Percentiles rank a stretch among this genome's conserved stretches.
Evolutionary conservation across 2,113 vertebrate species (phyloP).

Genomic region (Mesitornis unicolor): DNA sequence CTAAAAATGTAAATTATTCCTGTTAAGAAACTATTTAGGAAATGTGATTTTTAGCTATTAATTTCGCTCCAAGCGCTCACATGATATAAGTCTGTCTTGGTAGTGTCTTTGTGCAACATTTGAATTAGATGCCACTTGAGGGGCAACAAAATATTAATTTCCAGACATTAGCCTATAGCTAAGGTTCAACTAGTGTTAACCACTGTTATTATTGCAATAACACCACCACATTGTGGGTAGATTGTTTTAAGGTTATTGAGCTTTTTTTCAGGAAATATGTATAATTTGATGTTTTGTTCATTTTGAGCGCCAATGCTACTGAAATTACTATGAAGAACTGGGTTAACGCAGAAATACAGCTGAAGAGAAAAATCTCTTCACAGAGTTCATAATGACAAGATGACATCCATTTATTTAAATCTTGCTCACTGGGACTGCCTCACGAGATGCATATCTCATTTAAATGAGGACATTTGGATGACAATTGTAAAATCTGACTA

Average conservation of each 20-base stretch:
- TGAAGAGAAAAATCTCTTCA: neutral
- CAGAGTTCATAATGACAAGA: neutral
- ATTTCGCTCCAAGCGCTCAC: neutral
- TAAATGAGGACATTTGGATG: conserved; percentile 12
- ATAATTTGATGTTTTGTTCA: neutral
- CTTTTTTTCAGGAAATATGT: neutral
- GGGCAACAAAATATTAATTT: neutral
- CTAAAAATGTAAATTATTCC: conserved; percentile 54
- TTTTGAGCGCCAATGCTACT: neutral
- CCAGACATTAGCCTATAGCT: neutral
- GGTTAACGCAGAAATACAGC: neutral
- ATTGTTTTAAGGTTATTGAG: neutral
- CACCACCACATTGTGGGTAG: neutral
- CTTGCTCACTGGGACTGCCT: neutral
- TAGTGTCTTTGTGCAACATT: neutral
- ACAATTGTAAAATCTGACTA: conserved; percentile 18
- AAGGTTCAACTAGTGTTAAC: neutral
- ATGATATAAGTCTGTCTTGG: neutral
- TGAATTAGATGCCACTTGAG: neutral
- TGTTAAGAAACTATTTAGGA: conserved; percentile 10
- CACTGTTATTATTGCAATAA: neutral
- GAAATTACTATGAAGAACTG: neutral
- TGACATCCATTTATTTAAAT: neutral
- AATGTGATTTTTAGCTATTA: conserved; percentile 29
- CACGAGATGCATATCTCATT: neutral